Percentiles rank a stretch among this genome's conserved stretches.
These are phyloP conservation scores for Apodemia duryi DNA, from an alignment of 2,888 invertebrate species.

Conservation along the genomic window DNA sequence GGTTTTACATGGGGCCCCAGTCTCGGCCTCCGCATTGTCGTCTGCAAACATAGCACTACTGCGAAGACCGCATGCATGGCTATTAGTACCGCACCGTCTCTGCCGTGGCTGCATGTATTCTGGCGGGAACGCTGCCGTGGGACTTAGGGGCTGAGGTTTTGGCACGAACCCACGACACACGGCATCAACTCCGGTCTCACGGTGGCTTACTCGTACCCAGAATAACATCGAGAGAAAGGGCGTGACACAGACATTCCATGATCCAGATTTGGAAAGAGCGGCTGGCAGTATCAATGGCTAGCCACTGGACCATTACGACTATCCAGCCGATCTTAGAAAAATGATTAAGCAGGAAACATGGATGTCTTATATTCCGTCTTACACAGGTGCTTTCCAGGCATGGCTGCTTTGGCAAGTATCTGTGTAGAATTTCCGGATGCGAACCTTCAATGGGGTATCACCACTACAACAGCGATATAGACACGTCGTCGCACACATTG, in stretches of 20 bases:
- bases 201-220: background rate
- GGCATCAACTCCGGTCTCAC: background rate
- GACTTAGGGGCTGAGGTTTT: background rate
- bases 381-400: too few relatives aligned
- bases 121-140: conserved; percentile 7
- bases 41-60: background rate
- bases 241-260: too few relatives aligned
- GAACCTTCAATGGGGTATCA: too few relatives aligned
- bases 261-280: background rate
- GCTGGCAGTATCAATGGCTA: background rate
- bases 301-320: background rate
- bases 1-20: conserved; percentile 15
- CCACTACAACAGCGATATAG: too few relatives aligned
- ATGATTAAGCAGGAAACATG: too few relatives aligned
- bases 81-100: background rate
- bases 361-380: too few relatives aligned
- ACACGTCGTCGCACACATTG: too few relatives aligned
- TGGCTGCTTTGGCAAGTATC: too few relatives aligned
- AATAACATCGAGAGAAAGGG: background rate
- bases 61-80: background rate
- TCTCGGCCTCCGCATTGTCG: background rate
- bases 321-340: background rate
- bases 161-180: background rate
- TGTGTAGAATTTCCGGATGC: too few relatives aligned
- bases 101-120: background rate